These are phyloP conservation scores for Lysandra bellargus DNA, from an alignment of 2,888 invertebrate genomes.

Conservation along the genomic window DNA sequence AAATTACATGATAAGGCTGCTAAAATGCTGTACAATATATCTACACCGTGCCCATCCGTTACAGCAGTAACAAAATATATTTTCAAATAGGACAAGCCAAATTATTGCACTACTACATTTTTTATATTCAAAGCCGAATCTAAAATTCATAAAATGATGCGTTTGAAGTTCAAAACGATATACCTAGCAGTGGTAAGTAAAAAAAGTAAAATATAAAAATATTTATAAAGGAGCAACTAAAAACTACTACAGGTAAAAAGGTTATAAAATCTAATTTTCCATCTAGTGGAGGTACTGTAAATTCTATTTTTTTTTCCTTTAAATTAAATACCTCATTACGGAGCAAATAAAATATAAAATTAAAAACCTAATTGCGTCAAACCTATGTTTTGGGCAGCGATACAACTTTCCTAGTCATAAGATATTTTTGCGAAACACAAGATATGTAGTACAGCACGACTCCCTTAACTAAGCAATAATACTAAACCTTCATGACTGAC, in stretches of 20 bases:
- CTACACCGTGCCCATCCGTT: conserved; percentile 53
- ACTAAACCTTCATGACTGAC: conserved; percentile 47
- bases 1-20: conserved; percentile 39
- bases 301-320: neutral
- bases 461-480: conserved; percentile 56
- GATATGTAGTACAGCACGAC: conserved; percentile 65
- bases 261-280: neutral
- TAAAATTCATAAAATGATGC: neutral
- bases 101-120: conserved; percentile 53
- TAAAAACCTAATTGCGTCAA: conserved; percentile 1
- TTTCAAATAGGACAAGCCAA: conserved; percentile 42
- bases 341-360: neutral
- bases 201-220: neutral
- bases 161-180: neutral
- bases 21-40: conserved; percentile 65
- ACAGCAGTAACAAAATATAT: neutral
- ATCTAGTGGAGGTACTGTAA: neutral
- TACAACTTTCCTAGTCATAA: conserved; percentile 48
- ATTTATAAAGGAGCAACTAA: neutral
- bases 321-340: neutral
- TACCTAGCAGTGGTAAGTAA: neutral
- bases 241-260: conserved; percentile 2
- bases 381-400: conserved; percentile 49
- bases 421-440: conserved; percentile 39
- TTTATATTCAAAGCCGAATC: neutral